Evolutionary conservation across 1,140 invertebrate genomes (phyloP).

Genomic region (Eumaeus atala): DNA sequence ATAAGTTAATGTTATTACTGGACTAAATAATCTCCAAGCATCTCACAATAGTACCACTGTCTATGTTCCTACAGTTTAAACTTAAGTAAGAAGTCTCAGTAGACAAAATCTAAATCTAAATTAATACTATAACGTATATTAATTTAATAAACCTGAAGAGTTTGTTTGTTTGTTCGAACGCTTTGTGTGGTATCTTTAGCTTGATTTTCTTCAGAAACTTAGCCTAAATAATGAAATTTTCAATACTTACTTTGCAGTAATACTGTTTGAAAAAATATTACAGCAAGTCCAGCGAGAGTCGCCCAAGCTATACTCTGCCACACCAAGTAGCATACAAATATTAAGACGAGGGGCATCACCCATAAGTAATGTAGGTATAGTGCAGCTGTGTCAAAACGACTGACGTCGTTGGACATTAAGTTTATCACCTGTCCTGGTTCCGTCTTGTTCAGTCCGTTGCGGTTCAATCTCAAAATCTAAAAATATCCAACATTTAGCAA

Average conservation of each 20-base stretch:
- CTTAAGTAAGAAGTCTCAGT: too few species aligned
- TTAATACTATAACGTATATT: too few species aligned
- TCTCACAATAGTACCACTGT: too few species aligned
- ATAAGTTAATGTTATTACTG: too few species aligned
- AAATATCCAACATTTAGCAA: conserved; percentile 17
- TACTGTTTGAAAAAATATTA: conserved; percentile 78
- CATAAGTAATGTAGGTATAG: conserved; percentile 78
- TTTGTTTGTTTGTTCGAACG: too few species aligned
- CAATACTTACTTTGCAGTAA: conserved; percentile 76
- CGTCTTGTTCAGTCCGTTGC: conserved; percentile 80
- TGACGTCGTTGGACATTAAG: conserved; percentile 89
- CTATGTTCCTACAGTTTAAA: too few species aligned
- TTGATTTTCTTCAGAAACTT: background rate
- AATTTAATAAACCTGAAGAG: too few species aligned
- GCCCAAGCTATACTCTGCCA: conserved; percentile 76
- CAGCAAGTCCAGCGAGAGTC: conserved; percentile 76
- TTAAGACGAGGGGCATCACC: conserved; percentile 84
- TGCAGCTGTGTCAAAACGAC: conserved; percentile 75
- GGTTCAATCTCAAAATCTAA: conserved; percentile 75
- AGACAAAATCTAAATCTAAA: too few species aligned
- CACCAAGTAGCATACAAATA: conserved; percentile 77
- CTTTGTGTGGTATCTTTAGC: too few species aligned
- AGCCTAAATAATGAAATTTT: background rate
- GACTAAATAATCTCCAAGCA: too few species aligned
- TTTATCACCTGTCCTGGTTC: conserved; percentile 91